Evolutionary conservation across 2,888 invertebrate species (phyloP).

Genomic region (Hirtodrosophila confusa): DNA sequence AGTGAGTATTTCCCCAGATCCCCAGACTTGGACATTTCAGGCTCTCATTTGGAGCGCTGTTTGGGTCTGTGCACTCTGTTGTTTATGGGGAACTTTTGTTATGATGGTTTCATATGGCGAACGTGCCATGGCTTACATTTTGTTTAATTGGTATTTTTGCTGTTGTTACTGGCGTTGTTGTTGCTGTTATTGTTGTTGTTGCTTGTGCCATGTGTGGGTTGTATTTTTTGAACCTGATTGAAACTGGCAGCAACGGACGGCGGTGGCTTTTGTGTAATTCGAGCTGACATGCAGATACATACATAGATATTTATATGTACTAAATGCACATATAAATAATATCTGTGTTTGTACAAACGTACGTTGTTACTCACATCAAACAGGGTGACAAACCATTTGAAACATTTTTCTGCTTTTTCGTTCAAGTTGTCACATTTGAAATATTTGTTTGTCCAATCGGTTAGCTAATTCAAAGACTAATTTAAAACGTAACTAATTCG

Average conservation of each 20-base stretch:
- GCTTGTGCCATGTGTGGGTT: slow-evolving; percentile 34
- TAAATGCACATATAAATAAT: slow-evolving; percentile 1
- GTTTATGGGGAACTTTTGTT: slow-evolving; percentile 37
- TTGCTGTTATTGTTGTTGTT: slow-evolving; percentile 17
- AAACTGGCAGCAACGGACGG: slow-evolving; percentile 41
- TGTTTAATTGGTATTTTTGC: slow-evolving; percentile 50
- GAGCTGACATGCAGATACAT: slow-evolving; percentile 52
- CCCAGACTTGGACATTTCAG: slow-evolving; percentile 2
- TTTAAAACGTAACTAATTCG: no score
- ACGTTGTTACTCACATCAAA: slow-evolving; percentile 2
- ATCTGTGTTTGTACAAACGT: slow-evolving; percentile 1
- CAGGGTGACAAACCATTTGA: slow-evolving; percentile 18
- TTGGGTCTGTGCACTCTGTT: slow-evolving; percentile 5
- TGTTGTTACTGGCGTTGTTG: slow-evolving; percentile 9
- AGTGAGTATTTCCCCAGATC: slow-evolving; percentile 20
- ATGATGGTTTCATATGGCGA: slow-evolving; percentile 40
- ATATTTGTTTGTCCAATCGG: no score
- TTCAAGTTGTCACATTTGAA: not conserved
- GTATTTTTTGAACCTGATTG: slow-evolving; percentile 51
- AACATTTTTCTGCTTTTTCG: not conserved
- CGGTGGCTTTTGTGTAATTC: slow-evolving; percentile 57
- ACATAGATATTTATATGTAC: slow-evolving; percentile 5
- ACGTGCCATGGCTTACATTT: slow-evolving; percentile 63
- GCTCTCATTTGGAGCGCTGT: not conserved
- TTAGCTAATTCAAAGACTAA: no score